These are phyloP conservation scores for Istiophorus platypterus DNA, from an alignment of 2,113 vertebrate genomes.

Conservation along the genomic window DNA sequence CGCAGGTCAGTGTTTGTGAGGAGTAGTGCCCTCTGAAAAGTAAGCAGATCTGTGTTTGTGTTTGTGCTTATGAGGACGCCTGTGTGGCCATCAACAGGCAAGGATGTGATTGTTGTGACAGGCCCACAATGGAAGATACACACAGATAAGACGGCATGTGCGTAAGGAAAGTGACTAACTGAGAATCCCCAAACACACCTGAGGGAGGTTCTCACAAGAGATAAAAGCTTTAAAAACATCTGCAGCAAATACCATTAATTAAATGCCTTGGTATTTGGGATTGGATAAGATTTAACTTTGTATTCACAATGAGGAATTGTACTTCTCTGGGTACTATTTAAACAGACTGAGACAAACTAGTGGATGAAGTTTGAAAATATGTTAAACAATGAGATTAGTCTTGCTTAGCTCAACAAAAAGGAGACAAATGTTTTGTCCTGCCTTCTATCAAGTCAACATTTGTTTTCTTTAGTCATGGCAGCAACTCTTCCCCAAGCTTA, in stretches of 20 bases:
- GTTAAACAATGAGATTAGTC: constrained; percentile 65
- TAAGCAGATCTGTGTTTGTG: constrained; percentile 64
- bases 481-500: background rate
- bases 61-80: constrained; percentile 63
- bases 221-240: constrained; percentile 57
- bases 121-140: constrained; percentile 66
- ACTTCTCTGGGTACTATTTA: constrained; percentile 39
- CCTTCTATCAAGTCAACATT: constrained; percentile 19
- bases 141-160: constrained; percentile 69
- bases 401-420: constrained; percentile 47
- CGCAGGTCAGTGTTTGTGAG: constrained; percentile 56
- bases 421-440: constrained; percentile 24
- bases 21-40: constrained; percentile 36
- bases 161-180: constrained; percentile 48
- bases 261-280: constrained; percentile 50
- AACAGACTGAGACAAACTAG: constrained; percentile 38
- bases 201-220: constrained; percentile 60
- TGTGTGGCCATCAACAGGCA: constrained; percentile 66
- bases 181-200: constrained; percentile 73
- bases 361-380: constrained; percentile 45
- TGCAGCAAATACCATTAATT: constrained; percentile 67
- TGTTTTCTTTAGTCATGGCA: constrained; percentile 10
- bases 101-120: constrained; percentile 51
- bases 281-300: constrained; percentile 46
- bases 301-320: constrained; percentile 46